Evolutionary conservation across 2,113 vertebrate genomes (phyloP), one percentile per base, ranked within the genome.

Genomic region (Chascanopsetta lugubris): DNA sequence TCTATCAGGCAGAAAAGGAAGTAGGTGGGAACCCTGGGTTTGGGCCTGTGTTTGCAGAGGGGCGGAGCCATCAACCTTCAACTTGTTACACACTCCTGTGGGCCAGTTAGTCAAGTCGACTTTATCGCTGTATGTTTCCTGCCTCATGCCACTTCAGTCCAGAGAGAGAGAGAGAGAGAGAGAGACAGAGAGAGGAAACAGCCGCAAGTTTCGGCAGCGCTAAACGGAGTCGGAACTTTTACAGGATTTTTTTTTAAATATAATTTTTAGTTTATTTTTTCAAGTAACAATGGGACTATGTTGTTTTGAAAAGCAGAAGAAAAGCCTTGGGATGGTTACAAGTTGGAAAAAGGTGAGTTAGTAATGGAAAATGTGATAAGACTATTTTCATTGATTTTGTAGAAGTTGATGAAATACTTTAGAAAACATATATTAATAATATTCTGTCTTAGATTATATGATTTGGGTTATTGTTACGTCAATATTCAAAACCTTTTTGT

Each of bases 201-300:
- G 24, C n/a, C n/a, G n/a, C n/a, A n/a, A n/a, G n/a, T 18, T 67
- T 58, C 5, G 30, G 42, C 72, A 59, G 49, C 58, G 8, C 56
- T 54, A 11, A 66, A 56, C 32, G 20, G 46, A 56, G 42, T 47
- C 8, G 6, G 36, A 54, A 45, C 10, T 70, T 66, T 42, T 58
- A 56, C 49, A 6, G 34, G 53, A 55, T 80, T 88, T 79, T 46
- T 65, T 68, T 72, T 82, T 54, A 58, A 2, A 26, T 71, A 69
- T 53, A 32, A 64, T 15, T 3, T 38, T 38, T 22, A 36, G 18
- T 30, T 30, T 30, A 30, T 4, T 11, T 40, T 40, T 24, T 32
- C 20, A n/a, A 62, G 76, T 79, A 79, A 92, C 81, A 85, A 93
- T 93, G 92, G 91, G 91, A 92, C 47, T 92, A 87, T 91, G 91